Evolutionary conservation across 1,140 invertebrate species (phyloP).

Genomic region (Apis florea): DNA sequence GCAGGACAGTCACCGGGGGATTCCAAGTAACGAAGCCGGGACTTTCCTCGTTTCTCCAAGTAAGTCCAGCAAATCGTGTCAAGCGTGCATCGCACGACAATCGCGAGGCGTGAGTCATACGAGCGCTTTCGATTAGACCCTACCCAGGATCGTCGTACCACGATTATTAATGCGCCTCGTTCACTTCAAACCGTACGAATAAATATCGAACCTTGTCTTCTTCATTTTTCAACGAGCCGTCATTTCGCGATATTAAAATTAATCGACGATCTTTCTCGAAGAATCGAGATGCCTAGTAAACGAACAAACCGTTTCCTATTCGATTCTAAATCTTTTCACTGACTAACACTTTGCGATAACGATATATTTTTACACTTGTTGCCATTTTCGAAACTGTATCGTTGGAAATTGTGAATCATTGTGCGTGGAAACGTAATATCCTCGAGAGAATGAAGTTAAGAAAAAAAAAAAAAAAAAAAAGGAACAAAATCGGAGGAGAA

Average conservation of each 20-base stretch:
- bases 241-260: not conserved
- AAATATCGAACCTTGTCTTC: not conserved
- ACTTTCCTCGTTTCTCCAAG: constrained; percentile 62
- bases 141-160: not conserved
- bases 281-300: too few relatives aligned
- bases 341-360: too few relatives aligned
- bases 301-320: too few relatives aligned
- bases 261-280: not conserved
- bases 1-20: constrained; percentile 28
- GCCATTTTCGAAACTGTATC: too few relatives aligned
- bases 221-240: not conserved
- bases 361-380: too few relatives aligned
- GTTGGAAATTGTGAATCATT: too few relatives aligned
- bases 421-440: too few relatives aligned
- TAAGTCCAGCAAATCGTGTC: constrained; percentile 57
- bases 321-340: too few relatives aligned
- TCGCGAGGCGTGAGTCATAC: constrained; percentile 55
- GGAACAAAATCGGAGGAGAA: too few relatives aligned
- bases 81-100: constrained; percentile 59
- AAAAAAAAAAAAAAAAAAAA: too few relatives aligned
- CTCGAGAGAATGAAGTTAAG: too few relatives aligned
- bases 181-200: not conserved
- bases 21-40: constrained; percentile 55
- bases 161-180: constrained; percentile 41
- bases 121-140: constrained; percentile 48